A percentile compares a stretch with the other conserved stretches of the same genome.
phyloP scores from a whole-genome alignment of 2,797 vertebrate genomes.

The Muscicapa comitata region DNA sequence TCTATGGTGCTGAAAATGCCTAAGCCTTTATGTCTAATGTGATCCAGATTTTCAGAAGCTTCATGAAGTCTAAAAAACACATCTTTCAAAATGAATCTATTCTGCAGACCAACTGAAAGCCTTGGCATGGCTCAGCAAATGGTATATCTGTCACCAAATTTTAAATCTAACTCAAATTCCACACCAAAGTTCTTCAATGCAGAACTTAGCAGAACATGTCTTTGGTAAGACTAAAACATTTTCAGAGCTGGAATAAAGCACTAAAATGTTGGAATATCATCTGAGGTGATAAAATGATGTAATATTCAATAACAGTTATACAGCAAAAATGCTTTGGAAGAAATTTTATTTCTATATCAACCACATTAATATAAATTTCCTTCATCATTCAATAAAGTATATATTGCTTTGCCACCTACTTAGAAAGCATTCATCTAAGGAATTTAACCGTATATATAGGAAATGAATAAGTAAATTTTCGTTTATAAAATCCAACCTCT shows the following conservation, averaged over 20 bases:
- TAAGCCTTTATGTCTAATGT: slow-evolving; percentile 57
- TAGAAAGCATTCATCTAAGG: slow-evolving; percentile 65
- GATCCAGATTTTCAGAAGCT: slow-evolving; percentile 39
- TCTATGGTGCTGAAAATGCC: slow-evolving; percentile 59
- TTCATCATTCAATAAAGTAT: slow-evolving; percentile 70
- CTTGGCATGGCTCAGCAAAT: not conserved
- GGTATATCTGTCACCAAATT: slow-evolving; percentile 18
- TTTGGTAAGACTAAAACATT: slow-evolving; percentile 31
- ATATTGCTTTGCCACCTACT: slow-evolving; percentile 69
- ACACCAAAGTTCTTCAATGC: slow-evolving; percentile 15
- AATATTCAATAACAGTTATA: slow-evolving; percentile 61
- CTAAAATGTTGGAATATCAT: slow-evolving; percentile 42
- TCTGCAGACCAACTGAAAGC: not conserved
- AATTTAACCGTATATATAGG: slow-evolving; percentile 66
- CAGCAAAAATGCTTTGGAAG: slow-evolving; percentile 54
- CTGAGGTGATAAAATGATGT: slow-evolving; percentile 61
- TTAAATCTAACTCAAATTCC: slow-evolving; percentile 28
- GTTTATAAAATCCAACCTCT: slow-evolving; percentile 70
- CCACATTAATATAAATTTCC: slow-evolving; percentile 67
- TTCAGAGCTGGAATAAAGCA: slow-evolving; percentile 46
- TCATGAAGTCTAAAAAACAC: not conserved
- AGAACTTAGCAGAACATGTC: slow-evolving; percentile 13
- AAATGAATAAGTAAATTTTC: slow-evolving; percentile 76
- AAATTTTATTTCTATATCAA: slow-evolving; percentile 68
- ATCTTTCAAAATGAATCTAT: not conserved